Conservation (phyloP, 2,113 vertebrate genomes). For the Bambusicola thoracicus region DNA sequence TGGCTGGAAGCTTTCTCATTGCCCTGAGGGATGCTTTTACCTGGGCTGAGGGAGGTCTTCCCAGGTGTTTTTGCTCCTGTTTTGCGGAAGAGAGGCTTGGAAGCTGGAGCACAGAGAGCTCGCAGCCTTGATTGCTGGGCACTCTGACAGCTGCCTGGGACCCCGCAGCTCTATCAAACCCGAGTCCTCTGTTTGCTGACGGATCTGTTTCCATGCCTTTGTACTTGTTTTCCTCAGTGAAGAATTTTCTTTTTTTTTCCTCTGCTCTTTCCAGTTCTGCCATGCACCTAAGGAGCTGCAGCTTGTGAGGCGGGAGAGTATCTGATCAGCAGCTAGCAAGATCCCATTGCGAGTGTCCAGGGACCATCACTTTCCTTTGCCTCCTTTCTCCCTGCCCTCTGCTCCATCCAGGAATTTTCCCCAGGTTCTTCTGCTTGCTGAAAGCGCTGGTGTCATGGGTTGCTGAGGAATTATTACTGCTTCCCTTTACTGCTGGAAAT, state of each 20-base stretch:
- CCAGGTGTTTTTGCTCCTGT: background rate
- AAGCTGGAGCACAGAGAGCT: background rate
- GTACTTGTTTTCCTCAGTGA: background rate
- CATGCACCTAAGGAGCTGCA: background rate
- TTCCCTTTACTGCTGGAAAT: background rate
- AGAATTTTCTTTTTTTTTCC: background rate
- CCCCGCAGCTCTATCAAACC: background rate
- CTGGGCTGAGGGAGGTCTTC: background rate
- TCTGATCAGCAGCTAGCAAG: background rate
- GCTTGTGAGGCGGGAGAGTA: background rate
- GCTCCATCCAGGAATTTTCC: background rate
- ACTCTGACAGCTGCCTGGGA: background rate
- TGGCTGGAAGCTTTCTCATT: background rate
- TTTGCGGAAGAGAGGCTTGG: background rate
- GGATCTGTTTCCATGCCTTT: background rate
- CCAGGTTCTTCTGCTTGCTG: background rate
- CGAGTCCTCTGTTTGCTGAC: background rate
- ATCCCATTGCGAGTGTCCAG: background rate
- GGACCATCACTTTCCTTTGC: slow-evolving; percentile 25
- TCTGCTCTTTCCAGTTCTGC: background rate
- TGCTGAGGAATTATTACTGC: background rate
- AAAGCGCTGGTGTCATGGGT: background rate
- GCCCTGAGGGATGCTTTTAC: background rate
- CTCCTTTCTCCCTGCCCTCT: background rate
- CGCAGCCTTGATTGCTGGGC: background rate